A percentile compares a stretch with the other conserved stretches of the same genome.
These are phyloP conservation scores for Zaprionus lachaisei DNA, from an alignment of 1,140 invertebrate species.

Conservation along the genomic window DNA sequence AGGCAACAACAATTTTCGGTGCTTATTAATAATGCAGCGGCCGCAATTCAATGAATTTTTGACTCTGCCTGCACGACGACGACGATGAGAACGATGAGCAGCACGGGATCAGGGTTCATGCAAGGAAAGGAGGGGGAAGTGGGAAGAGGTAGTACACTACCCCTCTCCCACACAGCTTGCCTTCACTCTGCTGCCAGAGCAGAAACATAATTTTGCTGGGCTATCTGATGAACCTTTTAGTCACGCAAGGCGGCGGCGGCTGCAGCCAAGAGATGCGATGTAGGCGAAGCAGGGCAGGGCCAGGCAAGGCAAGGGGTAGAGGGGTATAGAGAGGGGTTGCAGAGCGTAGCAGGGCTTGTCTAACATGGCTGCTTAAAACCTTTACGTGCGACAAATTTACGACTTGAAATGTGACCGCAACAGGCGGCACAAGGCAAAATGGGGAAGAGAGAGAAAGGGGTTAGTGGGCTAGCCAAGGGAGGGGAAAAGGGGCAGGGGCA, in stretches of 20 bases:
- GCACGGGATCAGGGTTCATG: not conserved
- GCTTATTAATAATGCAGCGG: conserved; percentile 81
- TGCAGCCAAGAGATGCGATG: not conserved
- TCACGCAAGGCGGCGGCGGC: conserved; percentile 39
- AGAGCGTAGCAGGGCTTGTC: not conserved
- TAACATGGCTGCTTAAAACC: conserved; percentile 78
- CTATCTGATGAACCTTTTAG: conserved; percentile 82
- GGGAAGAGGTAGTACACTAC: not conserved
- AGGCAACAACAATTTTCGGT: conserved; percentile 71
- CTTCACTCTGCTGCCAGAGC: not conserved
- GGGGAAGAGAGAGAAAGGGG: not conserved
- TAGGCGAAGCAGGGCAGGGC: not conserved
- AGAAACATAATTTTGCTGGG: conserved; percentile 67
- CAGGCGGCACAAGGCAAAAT: conserved; percentile 29
- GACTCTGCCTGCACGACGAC: conserved; percentile 54
- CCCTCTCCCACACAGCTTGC: not conserved
- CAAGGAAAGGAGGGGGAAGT: not conserved
- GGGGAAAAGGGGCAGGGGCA: too few species aligned
- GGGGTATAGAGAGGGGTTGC: not conserved
- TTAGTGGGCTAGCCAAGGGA: not conserved
- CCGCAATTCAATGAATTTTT: conserved; percentile 83
- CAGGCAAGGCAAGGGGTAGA: not conserved
- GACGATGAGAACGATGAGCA: not conserved
- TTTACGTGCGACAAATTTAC: conserved; percentile 83
- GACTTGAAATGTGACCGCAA: conserved; percentile 78